Base-by-base conservation (phyloP, 2,888 invertebrate species). In the Calameuta filiformis region DNA sequence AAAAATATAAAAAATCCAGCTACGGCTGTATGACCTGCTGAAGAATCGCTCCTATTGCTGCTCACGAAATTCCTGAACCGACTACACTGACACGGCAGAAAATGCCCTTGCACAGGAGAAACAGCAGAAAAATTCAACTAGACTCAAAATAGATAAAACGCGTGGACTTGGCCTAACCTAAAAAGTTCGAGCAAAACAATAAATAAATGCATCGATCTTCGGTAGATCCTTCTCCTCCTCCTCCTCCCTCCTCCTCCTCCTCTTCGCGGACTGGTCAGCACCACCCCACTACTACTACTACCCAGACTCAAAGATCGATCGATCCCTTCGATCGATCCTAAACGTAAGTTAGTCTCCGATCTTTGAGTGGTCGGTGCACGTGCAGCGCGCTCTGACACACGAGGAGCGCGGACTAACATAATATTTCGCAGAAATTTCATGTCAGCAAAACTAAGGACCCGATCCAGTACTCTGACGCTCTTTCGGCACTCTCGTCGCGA, bases 391-490 rank as follows among this genome's bases (percentile, higher is more conserved):
- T 56, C 56, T 56, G 82, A 81, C 40, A 76, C 77, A 33, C 73
- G 75, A 80, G 76, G 77, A 77, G 77, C 77, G 79, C 76, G 76
- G 75, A 73, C 77, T 75, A 83, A 81, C 83, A 83, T 84, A 83
- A 83, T 83, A 83, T 85, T 85, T 85, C 84, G 82, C 84, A 83
- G 84, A 84, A 86, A 84, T 84, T 85, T 79, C 79, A 79, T 83
- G 86, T 85, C 87, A 87, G 87, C 86, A 85, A 83, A 82, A 84
- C 82, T 79, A 81, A 82, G 77, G 77, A 80, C 80, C 78, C 77
- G 71, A 77, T 77, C 76, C 69, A 76, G 76, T 40, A 68, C 74
- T 74, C 69, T 33, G 74, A n/a, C 30, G 31, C 35, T 68, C 73
- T 56, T 73, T 76, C 68, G 74, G 33, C 69, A 74, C 73, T 69